phyloP scores from a whole-genome alignment of 2,797 vertebrate genomes.

The Cacajao melanocephalus region DNA sequence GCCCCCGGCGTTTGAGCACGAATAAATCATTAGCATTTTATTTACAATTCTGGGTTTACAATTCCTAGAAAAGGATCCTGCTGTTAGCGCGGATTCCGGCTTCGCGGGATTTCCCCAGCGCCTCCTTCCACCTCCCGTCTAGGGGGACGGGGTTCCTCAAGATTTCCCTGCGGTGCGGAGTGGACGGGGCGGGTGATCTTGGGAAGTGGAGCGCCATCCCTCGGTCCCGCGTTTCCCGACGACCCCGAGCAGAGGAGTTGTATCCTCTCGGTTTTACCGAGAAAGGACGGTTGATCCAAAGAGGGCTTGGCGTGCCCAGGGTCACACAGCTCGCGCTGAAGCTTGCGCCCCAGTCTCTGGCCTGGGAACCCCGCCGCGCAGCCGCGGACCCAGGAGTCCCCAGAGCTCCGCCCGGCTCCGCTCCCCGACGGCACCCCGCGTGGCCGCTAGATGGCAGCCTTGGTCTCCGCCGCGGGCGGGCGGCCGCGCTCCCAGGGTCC shows the following conservation, averaged over 20 bases:
- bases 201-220: background rate
- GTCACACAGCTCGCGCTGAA: background rate
- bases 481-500: background rate
- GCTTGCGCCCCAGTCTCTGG: background rate
- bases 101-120: constrained; percentile 15
- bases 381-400: background rate
- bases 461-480: constrained; percentile 57
- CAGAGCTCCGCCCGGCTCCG: background rate
- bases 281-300: background rate
- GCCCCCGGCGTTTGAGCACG: constrained; percentile 78
- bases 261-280: background rate
- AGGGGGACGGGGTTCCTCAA: background rate
- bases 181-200: background rate
- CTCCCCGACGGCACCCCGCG: background rate
- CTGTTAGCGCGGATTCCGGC: constrained; percentile 67
- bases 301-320: background rate
- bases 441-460: constrained; percentile 78
- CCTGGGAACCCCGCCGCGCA: background rate
- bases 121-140: background rate
- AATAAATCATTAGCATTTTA: constrained; percentile 83
- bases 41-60: constrained; percentile 81
- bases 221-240: background rate
- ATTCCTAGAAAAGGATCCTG: constrained; percentile 79
- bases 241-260: background rate
- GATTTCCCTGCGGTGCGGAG: background rate